Conservation (phyloP, 2,113 vertebrate species). For the Rhynchomys soricoides region DNA sequence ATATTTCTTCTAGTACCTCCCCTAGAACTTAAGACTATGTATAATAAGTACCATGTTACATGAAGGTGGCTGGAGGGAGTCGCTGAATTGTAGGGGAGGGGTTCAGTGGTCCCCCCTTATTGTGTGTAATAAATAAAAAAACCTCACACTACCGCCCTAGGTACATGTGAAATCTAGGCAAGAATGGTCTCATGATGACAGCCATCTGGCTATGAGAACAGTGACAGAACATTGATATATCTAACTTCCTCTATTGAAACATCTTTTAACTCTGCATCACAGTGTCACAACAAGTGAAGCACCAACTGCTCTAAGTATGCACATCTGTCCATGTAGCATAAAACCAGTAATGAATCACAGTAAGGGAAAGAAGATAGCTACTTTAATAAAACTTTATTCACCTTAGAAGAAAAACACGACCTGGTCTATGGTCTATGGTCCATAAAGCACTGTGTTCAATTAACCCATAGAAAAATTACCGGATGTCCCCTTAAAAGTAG, state of each 20-base stretch:
- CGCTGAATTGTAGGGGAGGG: background rate
- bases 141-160: no score
- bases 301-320: background rate
- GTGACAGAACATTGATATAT: no score
- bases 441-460: background rate
- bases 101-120: background rate
- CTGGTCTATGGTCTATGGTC: accelerated
- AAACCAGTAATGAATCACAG: background rate
- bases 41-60: background rate
- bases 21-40: no score
- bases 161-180: background rate
- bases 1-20: background rate
- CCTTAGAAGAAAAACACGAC: background rate
- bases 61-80: background rate
- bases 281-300: background rate
- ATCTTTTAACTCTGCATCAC: no score
- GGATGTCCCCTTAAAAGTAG: background rate
- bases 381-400: background rate
- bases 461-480: background rate
- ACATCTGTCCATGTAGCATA: background rate
- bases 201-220: no score
- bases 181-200: background rate
- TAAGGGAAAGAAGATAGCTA: background rate
- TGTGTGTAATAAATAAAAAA: no score
- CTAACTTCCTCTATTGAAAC: background rate